Base-by-base conservation (phyloP, 2,113 vertebrate species). In the Oreochromis aureus region DNA sequence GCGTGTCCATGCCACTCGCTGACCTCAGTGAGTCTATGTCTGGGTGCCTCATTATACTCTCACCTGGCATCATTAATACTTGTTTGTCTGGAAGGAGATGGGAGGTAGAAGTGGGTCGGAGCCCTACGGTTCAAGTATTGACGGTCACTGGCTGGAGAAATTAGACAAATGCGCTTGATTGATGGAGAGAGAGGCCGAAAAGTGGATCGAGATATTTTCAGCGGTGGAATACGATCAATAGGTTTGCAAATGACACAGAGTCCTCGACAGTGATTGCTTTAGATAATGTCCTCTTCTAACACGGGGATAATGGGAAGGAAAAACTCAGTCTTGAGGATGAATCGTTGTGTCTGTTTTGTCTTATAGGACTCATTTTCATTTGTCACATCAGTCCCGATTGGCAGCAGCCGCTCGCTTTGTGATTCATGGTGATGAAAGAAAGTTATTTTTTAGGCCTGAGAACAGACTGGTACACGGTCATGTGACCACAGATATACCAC, bases 41-140 rank as follows among this genome's bases (percentile, higher is more conserved):
- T 93, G 92, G 87, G 66, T 39, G 82, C 78, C 86, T 91, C 84
- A 93, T 95, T 95, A 93, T 89, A 41, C 32, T 16, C 79, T 92
- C 81, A 86, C 85, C 86, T 79, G 76, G 89, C 39, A 81, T 89
- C 94, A 95, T 95, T 94, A 93, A 95, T 95, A 94, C 89, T 86
- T 58, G 82, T 95, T 94, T 93, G 91, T 84, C 32, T 63, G 44
- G 76, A 87, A 66, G 16, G 80, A 89, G 87, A 92, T 87, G 58
- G 79, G 76, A 66, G 73, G 51, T 73, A 51, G 81, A 83, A 89
- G 53, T 80, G 30, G 82, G 82, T 78, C 16, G 39, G 51, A 82
- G 86, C 80, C 5, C 2, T 4, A 18, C 76, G 39, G 69, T 85
- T 79, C 44, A 19, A 73, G 32, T 92, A 94, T 94, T 87, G 92